Evolutionary conservation across 2,797 vertebrate species (phyloP).

Genomic region (Fistularia tabacaria): DNA sequence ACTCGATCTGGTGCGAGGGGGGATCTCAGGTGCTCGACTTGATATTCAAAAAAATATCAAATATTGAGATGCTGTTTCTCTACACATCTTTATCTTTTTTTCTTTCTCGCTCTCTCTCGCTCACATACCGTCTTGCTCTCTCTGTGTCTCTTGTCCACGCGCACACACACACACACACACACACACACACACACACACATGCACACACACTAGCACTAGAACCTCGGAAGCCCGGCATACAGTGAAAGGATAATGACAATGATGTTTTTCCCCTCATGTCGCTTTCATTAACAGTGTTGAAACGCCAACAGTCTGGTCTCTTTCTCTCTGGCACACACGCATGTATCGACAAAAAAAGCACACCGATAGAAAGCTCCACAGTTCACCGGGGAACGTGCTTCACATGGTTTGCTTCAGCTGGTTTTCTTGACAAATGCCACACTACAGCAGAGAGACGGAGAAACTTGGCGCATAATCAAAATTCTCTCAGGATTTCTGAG

Average conservation of each 20-base stretch:
- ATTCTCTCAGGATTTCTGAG: constrained; percentile 74
- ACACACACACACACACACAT: constrained; percentile 6
- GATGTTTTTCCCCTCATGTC: constrained; percentile 61
- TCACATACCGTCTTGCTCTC: background rate
- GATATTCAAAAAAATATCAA: no score
- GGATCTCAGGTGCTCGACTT: no score
- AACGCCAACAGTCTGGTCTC: constrained; percentile 55
- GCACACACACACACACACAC: constrained; percentile 2
- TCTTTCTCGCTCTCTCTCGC: no score
- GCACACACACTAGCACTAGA: constrained; percentile 12
- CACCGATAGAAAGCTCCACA: constrained; percentile 41
- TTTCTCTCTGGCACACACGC: constrained; percentile 34
- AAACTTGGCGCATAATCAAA: constrained; percentile 72
- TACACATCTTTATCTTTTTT: no score
- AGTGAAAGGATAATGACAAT: constrained; percentile 68
- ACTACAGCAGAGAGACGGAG: constrained; percentile 58
- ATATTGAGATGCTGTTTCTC: no score
- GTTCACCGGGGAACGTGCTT: constrained; percentile 59
- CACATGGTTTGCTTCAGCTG: constrained; percentile 70
- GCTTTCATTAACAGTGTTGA: constrained; percentile 75
- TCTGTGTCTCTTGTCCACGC: background rate
- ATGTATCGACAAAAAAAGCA: constrained; percentile 19
- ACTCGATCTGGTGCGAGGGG: no score
- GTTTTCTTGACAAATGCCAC: constrained; percentile 76
- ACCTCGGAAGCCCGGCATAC: constrained; percentile 44